phyloP scores from a whole-genome alignment of 2,888 invertebrate species.

The Nymphalis polychloros region DNA sequence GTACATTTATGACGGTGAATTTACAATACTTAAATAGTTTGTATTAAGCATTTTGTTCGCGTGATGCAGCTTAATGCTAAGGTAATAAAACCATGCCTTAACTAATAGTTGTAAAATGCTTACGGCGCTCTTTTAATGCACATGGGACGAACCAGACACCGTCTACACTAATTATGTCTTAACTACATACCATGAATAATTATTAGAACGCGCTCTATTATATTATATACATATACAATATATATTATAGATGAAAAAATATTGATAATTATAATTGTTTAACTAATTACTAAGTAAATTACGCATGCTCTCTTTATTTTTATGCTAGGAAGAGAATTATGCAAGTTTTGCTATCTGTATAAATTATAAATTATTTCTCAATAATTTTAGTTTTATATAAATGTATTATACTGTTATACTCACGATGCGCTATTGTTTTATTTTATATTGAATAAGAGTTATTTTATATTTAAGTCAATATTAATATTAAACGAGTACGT shows the following conservation, averaged over 20 bases:
- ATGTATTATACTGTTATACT: too few species aligned
- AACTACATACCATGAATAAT: neutral
- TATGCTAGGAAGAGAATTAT: too few species aligned
- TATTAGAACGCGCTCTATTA: neutral
- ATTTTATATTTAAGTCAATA: too few species aligned
- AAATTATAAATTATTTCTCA: too few species aligned
- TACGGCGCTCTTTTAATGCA: constrained; percentile 19
- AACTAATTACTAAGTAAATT: too few species aligned
- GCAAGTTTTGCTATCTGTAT: too few species aligned
- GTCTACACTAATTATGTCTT: constrained; percentile 4
- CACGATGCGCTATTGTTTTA: too few species aligned
- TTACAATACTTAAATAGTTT: constrained; percentile 36
- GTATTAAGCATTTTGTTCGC: constrained; percentile 36
- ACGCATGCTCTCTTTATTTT: too few species aligned
- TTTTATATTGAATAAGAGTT: too few species aligned
- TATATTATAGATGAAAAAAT: neutral
- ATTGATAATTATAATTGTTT: too few species aligned
- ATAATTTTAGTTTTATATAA: too few species aligned
- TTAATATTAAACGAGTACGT: too few species aligned
- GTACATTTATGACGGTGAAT: constrained; percentile 30
- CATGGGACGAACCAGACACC: constrained; percentile 7
- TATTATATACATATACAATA: neutral
- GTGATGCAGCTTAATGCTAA: constrained; percentile 35
- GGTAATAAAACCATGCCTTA: constrained; percentile 41
- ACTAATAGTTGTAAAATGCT: constrained; percentile 56